Evolutionary conservation across 1,140 invertebrate genomes (phyloP), one percentile per base, ranked within the genome.

Genomic region (Lasaia peninsularis): DNA sequence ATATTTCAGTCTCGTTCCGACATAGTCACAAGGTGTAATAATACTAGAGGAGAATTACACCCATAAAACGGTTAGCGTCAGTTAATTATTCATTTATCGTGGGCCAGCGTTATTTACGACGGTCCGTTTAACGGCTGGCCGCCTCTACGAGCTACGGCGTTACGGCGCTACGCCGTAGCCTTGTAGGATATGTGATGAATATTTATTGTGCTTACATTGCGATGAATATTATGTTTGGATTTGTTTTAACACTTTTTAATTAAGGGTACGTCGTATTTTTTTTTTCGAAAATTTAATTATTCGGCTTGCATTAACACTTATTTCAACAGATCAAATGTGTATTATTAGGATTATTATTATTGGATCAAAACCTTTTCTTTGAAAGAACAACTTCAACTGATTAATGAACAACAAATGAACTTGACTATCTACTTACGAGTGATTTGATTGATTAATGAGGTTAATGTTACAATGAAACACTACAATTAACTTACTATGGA

Each of bases 11-110:
- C 18, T 44, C 20, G 40, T 18, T 21, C 9, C 40, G 16, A 21
- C 20, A 21, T 20, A 48, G 40, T 48, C 40, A 18, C 40, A 48
- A 48, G 40, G 40, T 48, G 18, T 48, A 48, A 48, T 48, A 48
- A 56, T 11, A 28, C 33, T 56, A 56, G 44, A 56, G 16, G 35
- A 32, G 31, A 48, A 56, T 56, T 48, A 56, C 24, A 49, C 37
- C 40, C 40, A 63, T 71, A 69, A 75, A 75, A 73, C 64, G 61
- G 69, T 71, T 66, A 75, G 65, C 62, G 65, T 63, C 63, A 66
- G 70, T 75, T 78, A 78, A 75, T 78, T 78, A 78, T 75, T 75
- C 69, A 75, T 72, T 76, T 74, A 75, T 71, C 63, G 67, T 61
- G 63, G 60, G 56, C 52, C 59, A 52, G 65, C 53, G 64, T 72